phyloP scores from a whole-genome alignment of 2,113 vertebrate species.

The Dipodomys spectabilis region DNA sequence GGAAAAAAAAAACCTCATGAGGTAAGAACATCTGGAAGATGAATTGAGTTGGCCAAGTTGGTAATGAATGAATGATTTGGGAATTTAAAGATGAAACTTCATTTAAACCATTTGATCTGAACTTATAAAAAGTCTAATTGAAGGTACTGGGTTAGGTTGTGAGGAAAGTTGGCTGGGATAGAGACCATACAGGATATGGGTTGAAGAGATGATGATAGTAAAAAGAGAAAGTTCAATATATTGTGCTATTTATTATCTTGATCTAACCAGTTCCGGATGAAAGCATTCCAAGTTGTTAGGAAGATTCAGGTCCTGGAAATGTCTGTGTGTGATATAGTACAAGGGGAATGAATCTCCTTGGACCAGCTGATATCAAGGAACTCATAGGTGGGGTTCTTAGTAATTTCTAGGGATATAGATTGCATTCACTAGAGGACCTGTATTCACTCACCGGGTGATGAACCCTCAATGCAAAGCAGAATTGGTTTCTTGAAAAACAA shows the following conservation, averaged over 20 bases:
- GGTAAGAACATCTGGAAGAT: no score
- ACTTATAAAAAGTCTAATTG: no score
- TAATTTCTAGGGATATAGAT: no score
- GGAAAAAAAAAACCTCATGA: no score
- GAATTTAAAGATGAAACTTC: no score
- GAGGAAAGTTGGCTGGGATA: no score
- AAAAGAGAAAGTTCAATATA: neutral
- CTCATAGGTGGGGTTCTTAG: neutral
- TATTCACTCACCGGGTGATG: neutral
- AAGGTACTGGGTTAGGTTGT: no score
- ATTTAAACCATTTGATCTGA: no score
- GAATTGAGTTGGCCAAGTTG: no score
- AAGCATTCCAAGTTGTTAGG: neutral
- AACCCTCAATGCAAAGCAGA: neutral
- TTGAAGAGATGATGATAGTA: neutral
- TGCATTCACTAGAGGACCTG: no score
- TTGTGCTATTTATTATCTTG: neutral
- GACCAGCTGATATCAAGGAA: neutral
- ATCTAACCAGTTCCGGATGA: neutral
- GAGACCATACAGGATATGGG: neutral
- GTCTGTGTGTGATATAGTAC: neutral
- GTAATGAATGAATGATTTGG: no score
- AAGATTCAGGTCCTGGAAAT: neutral
- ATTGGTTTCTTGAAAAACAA: neutral
- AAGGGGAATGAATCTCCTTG: neutral